Percentiles rank a stretch among this genome's conserved stretches.
Evolutionary conservation across 2,797 vertebrate species (phyloP).

Genomic region (Acestrorhynchus altus): DNA sequence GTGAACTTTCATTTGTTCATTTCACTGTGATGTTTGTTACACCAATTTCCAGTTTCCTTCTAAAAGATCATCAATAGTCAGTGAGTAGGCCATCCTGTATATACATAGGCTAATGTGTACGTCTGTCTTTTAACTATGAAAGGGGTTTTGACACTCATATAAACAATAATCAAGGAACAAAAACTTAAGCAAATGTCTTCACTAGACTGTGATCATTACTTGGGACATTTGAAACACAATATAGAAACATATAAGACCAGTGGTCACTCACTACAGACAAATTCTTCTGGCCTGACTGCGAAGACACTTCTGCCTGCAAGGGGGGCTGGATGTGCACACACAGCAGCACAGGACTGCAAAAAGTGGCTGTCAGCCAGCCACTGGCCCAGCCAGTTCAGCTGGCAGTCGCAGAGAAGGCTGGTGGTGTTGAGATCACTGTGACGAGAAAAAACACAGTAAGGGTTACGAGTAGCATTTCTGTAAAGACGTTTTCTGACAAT

Average conservation of each 20-base stretch:
- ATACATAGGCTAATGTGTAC: background rate
- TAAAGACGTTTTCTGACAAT: background rate
- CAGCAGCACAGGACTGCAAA: constrained; percentile 80
- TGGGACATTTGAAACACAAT: constrained; percentile 79
- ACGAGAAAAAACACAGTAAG: constrained; percentile 22
- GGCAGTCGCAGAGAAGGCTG: constrained; percentile 97
- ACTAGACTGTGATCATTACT: constrained; percentile 46
- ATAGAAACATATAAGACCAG: constrained; percentile 72
- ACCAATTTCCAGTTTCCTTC: background rate
- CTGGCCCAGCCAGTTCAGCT: constrained; percentile 92
- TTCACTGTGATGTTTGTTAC: background rate
- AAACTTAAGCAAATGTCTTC: background rate
- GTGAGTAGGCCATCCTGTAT: background rate
- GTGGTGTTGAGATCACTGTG: constrained; percentile 92
- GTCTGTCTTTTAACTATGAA: background rate
- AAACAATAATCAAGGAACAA: background rate
- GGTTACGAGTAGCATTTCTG: background rate
- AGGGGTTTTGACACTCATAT: no score
- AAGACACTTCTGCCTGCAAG: constrained; percentile 93
- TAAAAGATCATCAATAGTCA: background rate
- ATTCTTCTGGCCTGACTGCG: constrained; percentile 84
- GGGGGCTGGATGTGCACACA: constrained; percentile 91
- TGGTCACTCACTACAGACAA: constrained; percentile 92
- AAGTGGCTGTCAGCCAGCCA: constrained; percentile 92
- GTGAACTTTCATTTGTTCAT: background rate